Evolutionary conservation across 1,140 invertebrate species (phyloP), one percentile per base, ranked within the genome.

Genomic region (Micrasema longulum): DNA sequence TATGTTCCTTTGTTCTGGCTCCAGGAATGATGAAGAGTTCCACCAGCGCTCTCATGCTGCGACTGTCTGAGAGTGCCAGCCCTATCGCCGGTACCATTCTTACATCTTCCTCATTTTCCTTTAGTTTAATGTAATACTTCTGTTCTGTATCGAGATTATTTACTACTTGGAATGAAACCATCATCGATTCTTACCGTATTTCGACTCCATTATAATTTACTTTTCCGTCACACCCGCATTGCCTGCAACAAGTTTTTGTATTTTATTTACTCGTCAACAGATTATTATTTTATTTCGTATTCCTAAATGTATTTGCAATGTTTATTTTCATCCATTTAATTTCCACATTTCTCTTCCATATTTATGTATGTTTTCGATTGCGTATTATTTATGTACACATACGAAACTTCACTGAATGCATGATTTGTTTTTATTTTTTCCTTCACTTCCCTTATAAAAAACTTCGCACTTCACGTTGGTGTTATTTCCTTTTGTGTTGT

Each of bases 21-120:
- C 48, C 73, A 72, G 73, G 73, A 72, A 60, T 70, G 74, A 84
- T 85, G 84, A 85, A 83, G 83, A 85, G 82, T 76, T 85, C 84
- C 72, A 83, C 83, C 82, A 85, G 83, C 82, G 83, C 84, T 78
- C 81, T 85, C 82, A 83, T 85, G 80, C 84, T 85, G 80, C 83
- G 83, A 78, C 84, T 83, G 78, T 79, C 82, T 78, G 84, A 85
- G 79, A 83, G 84, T 82, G 79, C 82, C 83, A 85, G 83, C 84
- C 83, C 83, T 74, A 82, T 81, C 81, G 83, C 83, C 81, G 84
- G 84, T 85, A 85, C 80, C 76, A 76, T 78, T 43, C 50, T 63
- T 38, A 31, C 62, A 71, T 68, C 79, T 67, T 41, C 65, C 22
- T n/a, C 43, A 63, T 23, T 20, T 23, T 31, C n/a, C 75, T 72